These are phyloP conservation scores for Microcebus griseorufus DNA, from an alignment of 2,113 vertebrate genomes.

Conservation along the genomic window DNA sequence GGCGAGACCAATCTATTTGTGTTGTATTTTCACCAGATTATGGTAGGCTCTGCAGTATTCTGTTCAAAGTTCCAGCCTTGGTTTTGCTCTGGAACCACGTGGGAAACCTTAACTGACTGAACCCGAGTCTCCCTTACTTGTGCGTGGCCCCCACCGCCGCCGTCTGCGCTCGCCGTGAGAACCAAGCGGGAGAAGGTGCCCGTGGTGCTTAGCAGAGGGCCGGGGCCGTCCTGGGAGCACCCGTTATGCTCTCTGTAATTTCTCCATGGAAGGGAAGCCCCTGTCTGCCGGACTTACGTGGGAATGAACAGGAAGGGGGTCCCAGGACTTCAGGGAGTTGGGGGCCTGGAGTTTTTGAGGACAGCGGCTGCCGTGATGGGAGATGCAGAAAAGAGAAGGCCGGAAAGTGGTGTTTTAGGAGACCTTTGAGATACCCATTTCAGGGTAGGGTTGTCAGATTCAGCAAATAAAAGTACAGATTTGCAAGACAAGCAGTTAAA, in stretches of 20 bases:
- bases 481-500: not conserved
- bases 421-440: not conserved
- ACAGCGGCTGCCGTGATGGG: not conserved
- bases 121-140: not conserved
- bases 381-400: not conserved
- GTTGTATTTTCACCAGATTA: not conserved
- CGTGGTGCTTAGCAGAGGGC: not conserved
- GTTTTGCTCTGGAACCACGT: not conserved
- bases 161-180: not conserved
- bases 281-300: not conserved
- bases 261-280: not conserved
- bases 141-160: no score
- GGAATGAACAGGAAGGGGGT: no score
- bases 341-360: not conserved
- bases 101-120: not conserved
- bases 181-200: accelerated
- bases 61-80: not conserved
- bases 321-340: not conserved
- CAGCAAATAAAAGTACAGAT: not conserved
- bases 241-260: accelerated
- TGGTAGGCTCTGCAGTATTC: not conserved
- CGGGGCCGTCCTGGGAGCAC: not conserved
- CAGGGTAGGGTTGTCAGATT: not conserved
- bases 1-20: accelerated
- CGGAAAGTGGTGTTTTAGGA: not conserved